Evolutionary conservation across 2,888 invertebrate genomes (phyloP).

Genomic region (Lobophora halterata): DNA sequence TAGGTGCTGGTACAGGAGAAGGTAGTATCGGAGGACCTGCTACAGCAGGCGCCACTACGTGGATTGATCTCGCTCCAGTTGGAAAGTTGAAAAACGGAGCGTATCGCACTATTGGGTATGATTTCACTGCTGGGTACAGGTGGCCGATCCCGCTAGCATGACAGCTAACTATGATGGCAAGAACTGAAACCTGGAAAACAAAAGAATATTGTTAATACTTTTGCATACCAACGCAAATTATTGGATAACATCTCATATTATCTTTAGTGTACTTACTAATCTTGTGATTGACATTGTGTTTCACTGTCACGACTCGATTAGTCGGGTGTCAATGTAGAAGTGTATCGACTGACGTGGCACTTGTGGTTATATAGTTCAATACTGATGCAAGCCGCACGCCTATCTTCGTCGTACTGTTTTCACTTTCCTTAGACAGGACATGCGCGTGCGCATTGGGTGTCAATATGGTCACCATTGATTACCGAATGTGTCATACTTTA

Average conservation of each 20-base stretch:
- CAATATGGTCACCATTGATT: conserved; percentile 59
- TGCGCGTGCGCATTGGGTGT: conserved; percentile 66
- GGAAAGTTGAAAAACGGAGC: conserved; percentile 75
- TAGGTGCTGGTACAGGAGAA: conserved; percentile 37
- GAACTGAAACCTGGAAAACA: conserved; percentile 54
- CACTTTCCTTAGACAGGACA: conserved; percentile 77
- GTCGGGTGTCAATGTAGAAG: conserved; percentile 58
- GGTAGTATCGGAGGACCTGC: conserved; percentile 25
- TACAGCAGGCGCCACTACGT: conserved; percentile 60
- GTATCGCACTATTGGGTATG: conserved; percentile 65
- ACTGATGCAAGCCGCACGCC: conserved; percentile 76
- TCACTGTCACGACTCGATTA: conserved; percentile 58
- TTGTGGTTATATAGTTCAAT: conserved; percentile 74
- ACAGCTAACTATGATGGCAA: conserved; percentile 65
- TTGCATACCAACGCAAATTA: background rate
- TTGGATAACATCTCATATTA: background rate
- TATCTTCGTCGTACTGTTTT: conserved; percentile 62
- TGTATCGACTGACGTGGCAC: conserved; percentile 65
- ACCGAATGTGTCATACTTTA: conserved; percentile 58
- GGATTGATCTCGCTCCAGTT: conserved; percentile 62
- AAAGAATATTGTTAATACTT: too few relatives aligned
- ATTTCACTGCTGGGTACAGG: conserved; percentile 54
- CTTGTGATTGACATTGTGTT: conserved; percentile 59
- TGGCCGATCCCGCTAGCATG: conserved; percentile 70
- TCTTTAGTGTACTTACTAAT: conserved; percentile 61